Percentiles rank a stretch among this genome's conserved stretches.
Evolutionary conservation across 2,797 vertebrate genomes (phyloP).

Genomic region (Mycteria americana): DNA sequence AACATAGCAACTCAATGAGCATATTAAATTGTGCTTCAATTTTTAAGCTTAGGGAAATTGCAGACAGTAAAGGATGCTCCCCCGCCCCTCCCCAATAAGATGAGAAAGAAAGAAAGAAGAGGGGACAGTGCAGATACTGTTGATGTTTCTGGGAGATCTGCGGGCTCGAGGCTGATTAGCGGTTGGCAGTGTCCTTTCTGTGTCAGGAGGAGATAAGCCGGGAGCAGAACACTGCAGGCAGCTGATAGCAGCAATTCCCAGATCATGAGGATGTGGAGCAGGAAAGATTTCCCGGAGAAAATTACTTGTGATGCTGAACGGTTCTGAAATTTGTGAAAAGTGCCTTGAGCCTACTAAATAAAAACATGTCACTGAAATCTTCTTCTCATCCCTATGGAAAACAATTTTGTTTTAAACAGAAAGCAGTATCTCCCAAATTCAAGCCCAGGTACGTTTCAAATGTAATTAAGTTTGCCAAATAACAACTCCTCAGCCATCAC

Average conservation of each 20-base stretch:
- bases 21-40: neutral
- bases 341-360: neutral
- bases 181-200: neutral
- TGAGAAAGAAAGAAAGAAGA: neutral
- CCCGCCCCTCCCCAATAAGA: neutral
- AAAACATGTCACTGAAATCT: neutral
- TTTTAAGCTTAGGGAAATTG: neutral
- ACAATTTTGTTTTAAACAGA: neutral
- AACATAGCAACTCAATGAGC: neutral
- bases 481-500: neutral
- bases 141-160: neutral
- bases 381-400: neutral
- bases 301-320: neutral
- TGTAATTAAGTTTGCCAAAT: neutral
- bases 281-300: neutral
- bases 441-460: neutral
- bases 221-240: constrained; percentile 28
- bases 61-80: neutral
- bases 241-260: constrained; percentile 61
- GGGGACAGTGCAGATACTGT: neutral
- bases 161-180: constrained; percentile 11
- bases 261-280: neutral
- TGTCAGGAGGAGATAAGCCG: constrained; percentile 8
- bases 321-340: constrained; percentile 22
- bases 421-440: neutral